Evolutionary conservation across 2,797 vertebrate species (phyloP).

Genomic region (Spea hammondii): DNA sequence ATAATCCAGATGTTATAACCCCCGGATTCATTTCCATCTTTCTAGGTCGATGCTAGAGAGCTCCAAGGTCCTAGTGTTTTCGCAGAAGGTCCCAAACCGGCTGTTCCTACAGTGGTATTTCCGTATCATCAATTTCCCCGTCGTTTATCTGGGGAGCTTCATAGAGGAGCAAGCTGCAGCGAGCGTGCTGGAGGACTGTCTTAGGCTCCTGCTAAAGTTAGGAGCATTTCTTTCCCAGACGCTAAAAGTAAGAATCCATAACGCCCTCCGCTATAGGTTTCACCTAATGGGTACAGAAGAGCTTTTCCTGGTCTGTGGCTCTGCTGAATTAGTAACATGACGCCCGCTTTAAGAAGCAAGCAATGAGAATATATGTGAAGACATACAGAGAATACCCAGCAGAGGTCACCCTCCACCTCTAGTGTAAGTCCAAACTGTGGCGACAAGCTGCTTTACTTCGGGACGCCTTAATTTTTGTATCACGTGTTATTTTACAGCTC

Average conservation of each 20-base stretch:
- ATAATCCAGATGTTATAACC: not conserved
- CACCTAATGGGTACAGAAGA: not conserved
- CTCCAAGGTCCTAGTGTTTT: conserved; percentile 63
- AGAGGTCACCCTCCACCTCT: too few species aligned
- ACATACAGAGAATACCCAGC: too few species aligned
- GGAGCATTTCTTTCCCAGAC: conserved; percentile 53
- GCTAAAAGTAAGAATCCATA: conserved; percentile 50
- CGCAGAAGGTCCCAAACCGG: conserved; percentile 64
- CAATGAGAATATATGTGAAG: too few species aligned
- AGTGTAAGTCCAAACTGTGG: too few species aligned
- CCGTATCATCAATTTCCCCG: conserved; percentile 15
- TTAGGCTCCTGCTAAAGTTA: conserved; percentile 54
- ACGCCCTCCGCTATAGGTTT: not conserved
- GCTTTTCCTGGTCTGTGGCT: too few species aligned
- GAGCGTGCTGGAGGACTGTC: conserved; percentile 59
- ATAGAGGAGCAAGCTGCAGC: conserved; percentile 24
- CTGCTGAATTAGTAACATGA: too few species aligned
- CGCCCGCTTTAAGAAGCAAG: too few species aligned
- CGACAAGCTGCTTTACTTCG: too few species aligned
- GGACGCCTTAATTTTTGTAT: too few species aligned
- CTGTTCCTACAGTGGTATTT: conserved; percentile 64
- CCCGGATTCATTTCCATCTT: not conserved
- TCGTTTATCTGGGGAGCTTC: conserved; percentile 30
- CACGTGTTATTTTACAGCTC: not conserved
- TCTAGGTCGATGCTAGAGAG: conserved; percentile 59